These are phyloP conservation scores for Poecilia picta DNA, from an alignment of 2,797 vertebrate species.

Conservation along the genomic window DNA sequence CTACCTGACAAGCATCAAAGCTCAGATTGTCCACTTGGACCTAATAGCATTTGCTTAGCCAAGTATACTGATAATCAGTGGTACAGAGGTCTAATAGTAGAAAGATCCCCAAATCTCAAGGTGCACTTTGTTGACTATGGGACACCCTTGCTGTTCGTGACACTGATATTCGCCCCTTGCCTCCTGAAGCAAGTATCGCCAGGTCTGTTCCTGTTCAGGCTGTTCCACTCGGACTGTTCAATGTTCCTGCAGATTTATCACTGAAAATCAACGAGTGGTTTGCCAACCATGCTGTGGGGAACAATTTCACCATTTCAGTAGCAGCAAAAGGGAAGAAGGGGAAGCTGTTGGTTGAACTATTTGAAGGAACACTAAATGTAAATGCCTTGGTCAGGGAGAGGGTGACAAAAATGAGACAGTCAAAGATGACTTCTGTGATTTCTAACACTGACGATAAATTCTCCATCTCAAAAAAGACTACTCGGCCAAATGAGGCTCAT, in stretches of 20 bases:
- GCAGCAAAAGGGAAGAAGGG: constrained; percentile 82
- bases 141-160: constrained; percentile 75
- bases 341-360: constrained; percentile 86
- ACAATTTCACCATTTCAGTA: constrained; percentile 79
- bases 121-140: constrained; percentile 93
- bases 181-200: constrained; percentile 68
- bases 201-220: constrained; percentile 87
- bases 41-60: constrained; percentile 83
- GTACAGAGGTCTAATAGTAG: constrained; percentile 85
- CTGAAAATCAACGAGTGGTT: constrained; percentile 85
- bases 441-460: neutral
- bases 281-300: constrained; percentile 73
- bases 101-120: constrained; percentile 65
- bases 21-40: constrained; percentile 41
- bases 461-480: neutral
- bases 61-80: constrained; percentile 84
- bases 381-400: constrained; percentile 81
- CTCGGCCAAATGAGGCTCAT: constrained; percentile 1
- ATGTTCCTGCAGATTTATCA: constrained; percentile 74
- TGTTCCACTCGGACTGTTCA: constrained; percentile 84
- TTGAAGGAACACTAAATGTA: constrained; percentile 80
- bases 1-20: constrained; percentile 49
- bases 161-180: constrained; percentile 79
- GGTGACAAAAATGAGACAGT: constrained; percentile 41
- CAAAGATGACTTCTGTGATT: neutral